Percentiles rank a stretch among this genome's conserved stretches.
These are phyloP conservation scores for Liopterus haemorrhoidalis DNA, from an alignment of 2,888 invertebrate genomes.

Conservation along the genomic window DNA sequence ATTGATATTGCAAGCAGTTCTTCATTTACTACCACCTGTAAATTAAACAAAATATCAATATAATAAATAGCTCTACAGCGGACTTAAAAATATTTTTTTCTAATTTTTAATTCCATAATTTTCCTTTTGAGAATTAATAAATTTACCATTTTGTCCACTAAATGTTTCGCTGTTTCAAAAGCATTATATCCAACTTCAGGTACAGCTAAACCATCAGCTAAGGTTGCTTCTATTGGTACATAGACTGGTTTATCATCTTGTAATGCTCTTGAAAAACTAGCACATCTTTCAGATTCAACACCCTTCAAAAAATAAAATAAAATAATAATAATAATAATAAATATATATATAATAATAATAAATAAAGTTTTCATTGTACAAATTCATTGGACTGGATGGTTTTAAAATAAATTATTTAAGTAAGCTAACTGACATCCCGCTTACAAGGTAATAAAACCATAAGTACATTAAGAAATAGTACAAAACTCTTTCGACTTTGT, in stretches of 20 bases:
- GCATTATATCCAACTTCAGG: slow-evolving; percentile 64
- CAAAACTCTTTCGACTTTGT: not conserved
- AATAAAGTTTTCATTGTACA: no score
- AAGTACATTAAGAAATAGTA: no score
- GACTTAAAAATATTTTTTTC: no score
- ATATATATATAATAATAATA: slow-evolving; percentile 4
- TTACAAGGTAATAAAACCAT: no score
- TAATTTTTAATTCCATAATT: not conserved
- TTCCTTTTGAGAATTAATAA: no score
- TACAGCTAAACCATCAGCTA: slow-evolving; percentile 68
- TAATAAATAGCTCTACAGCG: slow-evolving; percentile 2
- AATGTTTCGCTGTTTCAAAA: slow-evolving; percentile 54
- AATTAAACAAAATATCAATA: slow-evolving; percentile 5
- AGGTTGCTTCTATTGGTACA: slow-evolving; percentile 51
- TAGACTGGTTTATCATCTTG: slow-evolving; percentile 52
- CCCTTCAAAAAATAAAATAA: slow-evolving; percentile 49
- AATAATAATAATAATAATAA: slow-evolving; percentile 10
- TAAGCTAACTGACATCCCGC: no score
- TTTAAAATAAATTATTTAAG: no score
- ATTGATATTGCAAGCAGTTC: slow-evolving; percentile 61
- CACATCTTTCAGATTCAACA: slow-evolving; percentile 86
- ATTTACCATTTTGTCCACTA: slow-evolving; percentile 63
- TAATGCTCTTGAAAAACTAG: slow-evolving; percentile 69
- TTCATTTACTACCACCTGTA: slow-evolving; percentile 54
- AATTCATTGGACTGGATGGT: no score